Conservation (phyloP, 37 sponge, comb jelly and placozoan genomes). For the Spongia lamella region DNA sequence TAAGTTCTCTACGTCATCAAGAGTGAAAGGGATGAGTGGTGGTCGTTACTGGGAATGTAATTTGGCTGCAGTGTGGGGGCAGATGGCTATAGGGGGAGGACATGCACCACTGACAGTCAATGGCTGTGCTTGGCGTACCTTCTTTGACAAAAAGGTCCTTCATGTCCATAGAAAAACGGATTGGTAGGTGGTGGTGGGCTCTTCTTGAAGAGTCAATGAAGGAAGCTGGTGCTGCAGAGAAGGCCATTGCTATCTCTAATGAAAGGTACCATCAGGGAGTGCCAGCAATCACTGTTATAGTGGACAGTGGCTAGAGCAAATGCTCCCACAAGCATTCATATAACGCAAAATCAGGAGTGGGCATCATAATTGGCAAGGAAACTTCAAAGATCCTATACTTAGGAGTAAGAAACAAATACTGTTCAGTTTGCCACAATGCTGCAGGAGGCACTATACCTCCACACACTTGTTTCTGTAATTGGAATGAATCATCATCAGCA, state of each 20-base stretch:
- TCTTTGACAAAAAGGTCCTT: background rate
- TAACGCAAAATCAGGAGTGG: constrained; percentile 5
- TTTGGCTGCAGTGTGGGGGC: constrained; percentile 11
- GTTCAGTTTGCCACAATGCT: no score
- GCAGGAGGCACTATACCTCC: no score
- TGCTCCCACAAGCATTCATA: constrained; percentile 21
- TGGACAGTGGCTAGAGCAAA: constrained; percentile 42
- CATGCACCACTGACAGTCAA: background rate
- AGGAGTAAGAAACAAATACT: no score
- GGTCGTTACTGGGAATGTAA: background rate
- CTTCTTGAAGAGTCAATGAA: no score
- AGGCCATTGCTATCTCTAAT: background rate
- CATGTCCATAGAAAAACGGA: background rate
- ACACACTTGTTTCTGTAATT: constrained; percentile 35
- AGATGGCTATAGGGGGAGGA: constrained; percentile 20
- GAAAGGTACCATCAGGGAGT: constrained; percentile 14
- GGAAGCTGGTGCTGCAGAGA: constrained; percentile 15
- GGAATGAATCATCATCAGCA: no score
- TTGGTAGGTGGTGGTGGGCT: no score
- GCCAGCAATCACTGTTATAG: constrained; percentile 44
- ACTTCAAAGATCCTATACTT: no score
- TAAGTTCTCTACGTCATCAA: background rate
- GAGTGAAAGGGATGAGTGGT: background rate
- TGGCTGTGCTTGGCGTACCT: no score
- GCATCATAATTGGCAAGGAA: no score